These are phyloP conservation scores for Cecropterus lyciades DNA, from an alignment of 1,140 invertebrate genomes.

Conservation along the genomic window DNA sequence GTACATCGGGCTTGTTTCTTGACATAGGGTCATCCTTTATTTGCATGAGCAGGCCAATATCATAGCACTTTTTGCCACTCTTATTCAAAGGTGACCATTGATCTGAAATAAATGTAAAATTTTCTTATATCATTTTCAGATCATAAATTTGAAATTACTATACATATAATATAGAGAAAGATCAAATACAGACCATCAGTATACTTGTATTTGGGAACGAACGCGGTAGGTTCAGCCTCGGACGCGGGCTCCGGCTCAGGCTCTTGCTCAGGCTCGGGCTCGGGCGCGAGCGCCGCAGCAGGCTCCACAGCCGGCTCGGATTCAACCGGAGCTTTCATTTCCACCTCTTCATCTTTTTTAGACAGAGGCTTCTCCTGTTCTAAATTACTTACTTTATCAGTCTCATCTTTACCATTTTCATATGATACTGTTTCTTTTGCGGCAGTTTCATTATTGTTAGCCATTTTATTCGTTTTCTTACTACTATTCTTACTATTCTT, in stretches of 20 bases:
- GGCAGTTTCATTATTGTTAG: constrained; percentile 55
- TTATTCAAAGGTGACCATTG: constrained; percentile 95
- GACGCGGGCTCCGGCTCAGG: constrained; percentile 20
- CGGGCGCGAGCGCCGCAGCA: constrained; percentile 29
- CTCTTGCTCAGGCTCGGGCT: constrained; percentile 1
- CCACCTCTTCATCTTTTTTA: constrained; percentile 44
- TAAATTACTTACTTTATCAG: constrained; percentile 72
- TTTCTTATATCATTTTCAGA: background rate
- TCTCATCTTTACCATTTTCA: constrained; percentile 80
- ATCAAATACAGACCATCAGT: constrained; percentile 55
- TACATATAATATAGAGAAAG: constrained; percentile 3
- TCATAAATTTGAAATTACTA: background rate
- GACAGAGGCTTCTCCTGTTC: constrained; percentile 52
- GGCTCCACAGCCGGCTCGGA: constrained; percentile 35
- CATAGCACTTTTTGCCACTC: constrained; percentile 92
- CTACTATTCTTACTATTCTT: constrained; percentile 70
- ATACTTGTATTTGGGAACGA: constrained; percentile 76
- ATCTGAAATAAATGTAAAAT: constrained; percentile 74
- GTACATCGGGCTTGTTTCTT: constrained; percentile 88
- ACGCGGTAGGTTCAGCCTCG: constrained; percentile 37
- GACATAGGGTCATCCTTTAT: constrained; percentile 90
- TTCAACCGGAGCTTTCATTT: background rate
- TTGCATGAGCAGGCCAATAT: constrained; percentile 90
- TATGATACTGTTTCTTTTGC: constrained; percentile 61
- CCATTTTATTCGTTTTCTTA: constrained; percentile 66